Percentiles rank a stretch among this genome's conserved stretches.
Conservation (phyloP, 1,140 invertebrate species). For the Lasioglossum albipes region DNA sequence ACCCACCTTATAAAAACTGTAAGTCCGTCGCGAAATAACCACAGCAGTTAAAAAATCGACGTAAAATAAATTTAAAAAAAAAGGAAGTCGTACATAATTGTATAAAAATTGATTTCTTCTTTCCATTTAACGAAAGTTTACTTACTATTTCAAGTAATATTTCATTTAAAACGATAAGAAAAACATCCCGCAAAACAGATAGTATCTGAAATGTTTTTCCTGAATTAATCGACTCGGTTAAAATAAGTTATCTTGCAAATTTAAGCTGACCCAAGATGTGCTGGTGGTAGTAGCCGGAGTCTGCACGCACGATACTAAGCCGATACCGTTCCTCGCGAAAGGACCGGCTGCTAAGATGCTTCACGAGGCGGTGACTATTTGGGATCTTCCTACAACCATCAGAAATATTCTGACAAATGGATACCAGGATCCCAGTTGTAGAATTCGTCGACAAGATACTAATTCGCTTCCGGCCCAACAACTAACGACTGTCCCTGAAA, state of each 20-base stretch:
- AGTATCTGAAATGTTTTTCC: too few relatives aligned
- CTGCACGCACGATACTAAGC: slow-evolving; percentile 41
- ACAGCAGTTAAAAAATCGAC: too few relatives aligned
- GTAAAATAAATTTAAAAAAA: too few relatives aligned
- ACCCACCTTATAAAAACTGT: too few relatives aligned
- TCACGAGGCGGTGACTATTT: slow-evolving; percentile 33
- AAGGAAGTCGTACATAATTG: too few relatives aligned
- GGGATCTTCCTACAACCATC: slow-evolving; percentile 51
- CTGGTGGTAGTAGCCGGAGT: slow-evolving; percentile 57
- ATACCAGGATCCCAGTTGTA: slow-evolving; percentile 5
- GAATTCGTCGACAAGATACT: slow-evolving; percentile 5
- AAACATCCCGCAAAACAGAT: too few relatives aligned
- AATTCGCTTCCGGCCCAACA: not conserved
- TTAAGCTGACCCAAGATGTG: slow-evolving; percentile 45
- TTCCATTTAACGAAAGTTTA: too few relatives aligned
- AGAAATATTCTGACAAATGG: slow-evolving; percentile 10
- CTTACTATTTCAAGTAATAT: too few relatives aligned
- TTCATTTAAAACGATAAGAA: too few relatives aligned
- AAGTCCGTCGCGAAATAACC: too few relatives aligned
- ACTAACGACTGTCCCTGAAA: not conserved
- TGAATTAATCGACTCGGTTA: too few relatives aligned
- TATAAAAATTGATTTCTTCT: too few relatives aligned
- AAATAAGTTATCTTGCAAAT: not conserved
- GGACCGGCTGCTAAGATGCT: slow-evolving; percentile 57
- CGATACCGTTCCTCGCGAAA: slow-evolving; percentile 54